Percentiles rank a stretch among this genome's conserved stretches.
phyloP scores from a whole-genome alignment of 2,888 invertebrate genomes.

The Blastobasis adustella region DNA sequence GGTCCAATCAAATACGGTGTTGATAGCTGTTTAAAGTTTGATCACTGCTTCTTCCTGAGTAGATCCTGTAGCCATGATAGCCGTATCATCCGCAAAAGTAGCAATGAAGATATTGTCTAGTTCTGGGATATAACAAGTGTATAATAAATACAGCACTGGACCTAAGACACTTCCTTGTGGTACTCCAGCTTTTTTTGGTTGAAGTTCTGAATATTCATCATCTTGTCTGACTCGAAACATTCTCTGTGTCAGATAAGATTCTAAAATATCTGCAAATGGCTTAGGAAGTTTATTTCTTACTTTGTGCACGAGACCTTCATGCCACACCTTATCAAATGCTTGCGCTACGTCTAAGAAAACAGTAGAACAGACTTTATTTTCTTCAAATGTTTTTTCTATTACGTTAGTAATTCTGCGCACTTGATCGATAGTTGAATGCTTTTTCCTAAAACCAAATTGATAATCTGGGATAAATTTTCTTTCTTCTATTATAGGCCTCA shows the following conservation, averaged over 20 bases:
- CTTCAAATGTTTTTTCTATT: background rate
- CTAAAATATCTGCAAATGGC: too few species aligned
- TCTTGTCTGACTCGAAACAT: background rate
- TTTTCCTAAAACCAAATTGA: background rate
- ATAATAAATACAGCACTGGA: too few species aligned
- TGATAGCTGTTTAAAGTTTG: too few species aligned
- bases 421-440: background rate
- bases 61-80: too few species aligned
- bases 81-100: too few species aligned
- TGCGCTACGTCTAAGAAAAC: too few species aligned
- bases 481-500: background rate
- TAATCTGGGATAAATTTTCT: background rate
- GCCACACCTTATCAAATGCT: background rate
- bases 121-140: too few species aligned
- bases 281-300: too few species aligned
- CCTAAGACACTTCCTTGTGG: slow-evolving; percentile 1
- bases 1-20: too few species aligned
- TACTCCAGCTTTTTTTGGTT: background rate
- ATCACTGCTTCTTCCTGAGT: too few species aligned
- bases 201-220: background rate
- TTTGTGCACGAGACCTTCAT: background rate
- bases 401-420: background rate
- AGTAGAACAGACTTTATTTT: background rate
- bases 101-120: too few species aligned
- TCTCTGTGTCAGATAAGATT: too few species aligned